Evolutionary conservation across 2,888 invertebrate species (phyloP), one percentile per base, ranked within the genome.

Genomic region (Hirtodrosophila confusa): DNA sequence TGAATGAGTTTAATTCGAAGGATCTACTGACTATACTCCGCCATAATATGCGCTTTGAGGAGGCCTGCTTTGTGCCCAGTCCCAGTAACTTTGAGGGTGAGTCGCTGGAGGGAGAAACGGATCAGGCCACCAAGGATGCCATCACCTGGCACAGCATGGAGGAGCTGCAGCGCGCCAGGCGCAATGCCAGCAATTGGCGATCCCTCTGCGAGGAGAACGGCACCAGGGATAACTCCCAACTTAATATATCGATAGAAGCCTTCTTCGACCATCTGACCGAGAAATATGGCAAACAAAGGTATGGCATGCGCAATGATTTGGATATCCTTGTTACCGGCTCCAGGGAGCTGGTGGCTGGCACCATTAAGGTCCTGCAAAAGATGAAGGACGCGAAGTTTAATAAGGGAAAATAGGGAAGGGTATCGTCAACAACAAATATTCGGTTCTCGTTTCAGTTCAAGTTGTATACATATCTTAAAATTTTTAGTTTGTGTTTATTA

Each of bases 1-100:
- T 82, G 0, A 84, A 82, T 27, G 88, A 84, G 48, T 75, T 75
- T 39, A 84, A 86, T 23, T 75, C 88, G n/a, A 84, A 88, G 53
- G 84, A 84, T 61, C 56, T 88, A 33, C 35, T 84, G 0, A 83
- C 86, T 1, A 69, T 84, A 0, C 6, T 84, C 2, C 55, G 88
- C 0, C 61, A 72, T 0, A 86, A 84, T 45, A 1, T 79, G 27
- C 62, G 72, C 7, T 84, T 79, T 33, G 88, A 88, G 37, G 86
- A 84, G 55, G 84, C 84, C 1, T 75, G 64, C 40, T 84, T 84
- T 57, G 84, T 84, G 65, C 77, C 84, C 8, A 75, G 64, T 40
- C 84, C 84, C 4, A 65, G 36, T 3, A 48, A 44, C 3, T 77
- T 87, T 11, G 84, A 84, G 61, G 84, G 84, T 8, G 77, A 82